These are phyloP conservation scores for Erynnis tages DNA, from an alignment of 2,888 invertebrate species.

Conservation along the genomic window DNA sequence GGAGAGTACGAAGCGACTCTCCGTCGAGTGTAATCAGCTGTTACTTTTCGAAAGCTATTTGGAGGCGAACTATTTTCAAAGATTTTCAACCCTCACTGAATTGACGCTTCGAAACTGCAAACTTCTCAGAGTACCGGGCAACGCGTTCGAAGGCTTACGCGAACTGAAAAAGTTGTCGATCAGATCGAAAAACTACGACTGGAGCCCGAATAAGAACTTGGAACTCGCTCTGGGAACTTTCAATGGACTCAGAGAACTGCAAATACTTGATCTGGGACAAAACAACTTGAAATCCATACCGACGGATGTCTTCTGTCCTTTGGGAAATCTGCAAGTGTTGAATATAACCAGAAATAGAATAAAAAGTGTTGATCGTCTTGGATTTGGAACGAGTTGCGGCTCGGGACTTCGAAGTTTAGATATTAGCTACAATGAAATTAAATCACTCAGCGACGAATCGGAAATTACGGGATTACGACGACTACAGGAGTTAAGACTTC, in stretches of 20 bases:
- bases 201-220: constrained; percentile 88
- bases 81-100: constrained; percentile 88
- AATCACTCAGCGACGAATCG: constrained; percentile 86
- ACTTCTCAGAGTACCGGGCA: constrained; percentile 87
- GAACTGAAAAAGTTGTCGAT: constrained; percentile 90
- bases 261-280: constrained; percentile 87
- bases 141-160: constrained; percentile 90
- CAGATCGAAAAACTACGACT: constrained; percentile 90
- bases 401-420: constrained; percentile 89
- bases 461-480: constrained; percentile 88
- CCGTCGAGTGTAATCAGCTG: constrained; percentile 89
- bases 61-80: constrained; percentile 86
- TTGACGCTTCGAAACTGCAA: constrained; percentile 90
- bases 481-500: constrained; percentile 89
- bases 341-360: constrained; percentile 92
- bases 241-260: constrained; percentile 89
- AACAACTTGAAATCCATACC: constrained; percentile 91
- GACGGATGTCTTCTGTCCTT: constrained; percentile 88
- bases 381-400: constrained; percentile 84
- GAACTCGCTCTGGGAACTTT: constrained; percentile 88
- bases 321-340: constrained; percentile 89
- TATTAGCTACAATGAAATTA: constrained; percentile 90
- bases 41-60: constrained; percentile 90
- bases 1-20: constrained; percentile 87
- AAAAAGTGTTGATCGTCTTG: constrained; percentile 87